Percentiles rank a stretch among this genome's conserved stretches.
Evolutionary conservation across 2,797 vertebrate genomes (phyloP).

Genomic region (Paramormyrops hopkinsi): DNA sequence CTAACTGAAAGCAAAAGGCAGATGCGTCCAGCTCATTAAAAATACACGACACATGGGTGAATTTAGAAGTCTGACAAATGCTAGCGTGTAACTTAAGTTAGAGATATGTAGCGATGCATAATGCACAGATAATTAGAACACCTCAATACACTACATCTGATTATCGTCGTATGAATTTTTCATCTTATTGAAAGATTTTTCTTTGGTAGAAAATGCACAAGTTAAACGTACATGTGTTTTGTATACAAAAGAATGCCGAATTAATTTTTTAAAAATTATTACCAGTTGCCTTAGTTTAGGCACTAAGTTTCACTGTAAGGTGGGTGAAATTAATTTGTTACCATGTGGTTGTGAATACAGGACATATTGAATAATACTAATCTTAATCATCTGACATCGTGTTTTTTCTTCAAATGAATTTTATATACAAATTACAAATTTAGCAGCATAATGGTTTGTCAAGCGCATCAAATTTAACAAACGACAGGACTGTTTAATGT

Average conservation of each 20-base stretch:
- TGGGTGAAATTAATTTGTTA: background rate
- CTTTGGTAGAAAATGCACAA: background rate
- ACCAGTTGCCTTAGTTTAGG: background rate
- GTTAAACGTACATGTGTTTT: background rate
- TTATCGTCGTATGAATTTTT: background rate
- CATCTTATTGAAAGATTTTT: background rate
- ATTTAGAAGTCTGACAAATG: background rate
- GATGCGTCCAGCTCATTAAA: background rate
- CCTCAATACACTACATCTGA: background rate
- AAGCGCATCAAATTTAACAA: background rate
- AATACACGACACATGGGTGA: background rate
- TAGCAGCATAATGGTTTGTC: constrained; percentile 28
- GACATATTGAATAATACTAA: background rate
- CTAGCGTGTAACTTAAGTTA: background rate
- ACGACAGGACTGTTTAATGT: background rate
- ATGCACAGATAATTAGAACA: background rate
- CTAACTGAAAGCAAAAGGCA: background rate
- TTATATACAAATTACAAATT: constrained; percentile 24
- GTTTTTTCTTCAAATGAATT: constrained; percentile 9
- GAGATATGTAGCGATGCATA: background rate
- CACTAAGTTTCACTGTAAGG: background rate
- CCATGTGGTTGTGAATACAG: background rate
- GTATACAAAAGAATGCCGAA: background rate
- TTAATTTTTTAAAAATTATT: background rate
- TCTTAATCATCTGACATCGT: background rate